Conservation (phyloP, 2,113 vertebrate species). For the Prionailurus bengalensis region DNA sequence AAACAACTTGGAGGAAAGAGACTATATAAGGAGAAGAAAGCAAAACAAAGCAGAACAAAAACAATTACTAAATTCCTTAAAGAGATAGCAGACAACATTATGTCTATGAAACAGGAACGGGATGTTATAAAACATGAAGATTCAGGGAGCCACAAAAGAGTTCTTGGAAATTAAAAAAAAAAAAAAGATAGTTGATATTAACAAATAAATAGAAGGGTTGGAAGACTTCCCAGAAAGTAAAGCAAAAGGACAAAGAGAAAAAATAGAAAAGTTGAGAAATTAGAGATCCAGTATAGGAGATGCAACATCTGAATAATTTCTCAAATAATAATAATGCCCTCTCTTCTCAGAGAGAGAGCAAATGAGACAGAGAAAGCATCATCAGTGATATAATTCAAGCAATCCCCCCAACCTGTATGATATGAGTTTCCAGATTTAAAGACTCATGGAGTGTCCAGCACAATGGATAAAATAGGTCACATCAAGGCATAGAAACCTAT, state of each 20-base stretch:
- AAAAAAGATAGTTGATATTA: background rate
- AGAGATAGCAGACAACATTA: background rate
- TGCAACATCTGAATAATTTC: background rate
- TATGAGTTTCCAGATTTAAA: background rate
- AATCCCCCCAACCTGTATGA: background rate
- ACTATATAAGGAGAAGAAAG: background rate
- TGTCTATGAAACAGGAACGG: background rate
- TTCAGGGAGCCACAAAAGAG: background rate
- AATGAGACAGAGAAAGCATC: background rate
- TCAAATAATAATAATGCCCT: background rate
- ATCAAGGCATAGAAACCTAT: background rate
- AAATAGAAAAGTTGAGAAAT: background rate
- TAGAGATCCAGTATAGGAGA: background rate
- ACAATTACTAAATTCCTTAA: background rate
- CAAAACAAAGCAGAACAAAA: background rate
- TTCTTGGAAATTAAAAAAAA: background rate
- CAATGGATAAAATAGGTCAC: background rate
- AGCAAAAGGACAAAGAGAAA: conserved; percentile 6
- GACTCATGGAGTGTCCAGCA: background rate
- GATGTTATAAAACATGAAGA: background rate
- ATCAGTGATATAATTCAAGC: background rate
- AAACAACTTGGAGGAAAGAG: background rate
- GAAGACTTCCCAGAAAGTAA: background rate
- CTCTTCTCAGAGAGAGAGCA: background rate
- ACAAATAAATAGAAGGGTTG: background rate